Percentiles rank a stretch among this genome's conserved stretches.
These are phyloP conservation scores for Tolypeutes matacus DNA, from an alignment of 2,797 vertebrate genomes.

Conservation along the genomic window DNA sequence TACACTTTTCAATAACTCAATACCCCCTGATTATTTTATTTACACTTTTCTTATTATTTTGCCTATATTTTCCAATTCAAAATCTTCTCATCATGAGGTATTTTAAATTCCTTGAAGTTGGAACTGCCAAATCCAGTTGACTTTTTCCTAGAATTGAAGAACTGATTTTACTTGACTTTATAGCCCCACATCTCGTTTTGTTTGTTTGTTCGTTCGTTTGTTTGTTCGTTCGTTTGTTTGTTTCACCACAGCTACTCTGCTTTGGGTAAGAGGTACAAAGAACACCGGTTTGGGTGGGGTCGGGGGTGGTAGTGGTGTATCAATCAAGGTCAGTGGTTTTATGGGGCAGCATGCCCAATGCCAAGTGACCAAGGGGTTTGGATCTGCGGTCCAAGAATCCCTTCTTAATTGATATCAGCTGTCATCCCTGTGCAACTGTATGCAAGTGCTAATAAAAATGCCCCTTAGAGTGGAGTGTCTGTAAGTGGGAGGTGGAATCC, in stretches of 20 bases:
- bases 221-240: too few species aligned
- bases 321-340: neutral
- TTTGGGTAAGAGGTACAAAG: neutral
- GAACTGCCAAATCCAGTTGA: slow-evolving; percentile 3
- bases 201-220: too few species aligned
- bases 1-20: slow-evolving; percentile 1
- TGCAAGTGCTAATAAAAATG: slow-evolving; percentile 28
- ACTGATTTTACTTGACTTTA: slow-evolving; percentile 4
- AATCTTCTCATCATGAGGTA: slow-evolving; percentile 22
- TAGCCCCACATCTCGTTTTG: too few species aligned
- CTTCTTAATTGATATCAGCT: neutral
- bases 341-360: neutral
- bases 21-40: slow-evolving; percentile 41
- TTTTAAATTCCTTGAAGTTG: slow-evolving; percentile 45
- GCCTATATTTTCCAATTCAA: slow-evolving; percentile 21
- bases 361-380: neutral
- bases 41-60: slow-evolving; percentile 40
- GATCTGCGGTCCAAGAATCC: neutral
- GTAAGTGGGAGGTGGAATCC: neutral
- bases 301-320: neutral
- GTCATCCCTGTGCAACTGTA: neutral
- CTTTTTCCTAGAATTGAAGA: neutral
- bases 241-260: neutral
- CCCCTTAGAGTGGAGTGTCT: neutral
- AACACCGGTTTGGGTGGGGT: neutral